Conservation (phyloP, 2,113 vertebrate species). For the Nothocercus nigrocapillus region DNA sequence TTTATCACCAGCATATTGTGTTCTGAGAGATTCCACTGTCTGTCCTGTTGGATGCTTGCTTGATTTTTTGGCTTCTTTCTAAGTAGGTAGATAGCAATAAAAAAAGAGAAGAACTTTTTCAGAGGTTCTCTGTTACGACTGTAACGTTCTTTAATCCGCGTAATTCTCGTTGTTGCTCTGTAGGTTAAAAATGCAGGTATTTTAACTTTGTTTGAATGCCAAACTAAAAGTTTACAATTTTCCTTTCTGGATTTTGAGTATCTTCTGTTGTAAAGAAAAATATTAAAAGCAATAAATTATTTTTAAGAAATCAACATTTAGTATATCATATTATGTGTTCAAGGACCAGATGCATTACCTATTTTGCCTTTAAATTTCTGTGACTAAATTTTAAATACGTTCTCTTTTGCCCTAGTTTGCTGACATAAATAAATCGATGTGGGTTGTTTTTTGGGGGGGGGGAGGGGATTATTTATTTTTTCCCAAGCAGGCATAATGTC, state of each 20-base stretch:
- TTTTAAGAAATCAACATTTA: constrained; percentile 98
- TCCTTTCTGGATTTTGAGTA: constrained; percentile 94
- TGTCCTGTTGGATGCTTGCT: constrained; percentile 81
- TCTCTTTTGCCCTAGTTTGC: constrained; percentile 77
- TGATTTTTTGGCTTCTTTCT: constrained; percentile 83
- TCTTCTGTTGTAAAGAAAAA: constrained; percentile 95
- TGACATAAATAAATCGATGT: constrained; percentile 75
- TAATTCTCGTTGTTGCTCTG: constrained; percentile 83
- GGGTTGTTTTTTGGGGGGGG: background rate
- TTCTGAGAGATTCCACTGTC: constrained; percentile 82
- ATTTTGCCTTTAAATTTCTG: constrained; percentile 87
- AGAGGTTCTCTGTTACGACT: constrained; percentile 86
- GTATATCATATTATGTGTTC: constrained; percentile 95
- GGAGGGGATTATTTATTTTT: constrained; percentile 57
- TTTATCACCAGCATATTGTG: constrained; percentile 85
- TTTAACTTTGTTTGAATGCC: constrained; percentile 97
- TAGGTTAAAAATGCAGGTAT: constrained; percentile 87
- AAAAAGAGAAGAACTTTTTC: constrained; percentile 84
- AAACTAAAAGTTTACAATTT: constrained; percentile 99
- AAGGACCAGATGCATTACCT: constrained; percentile 92
- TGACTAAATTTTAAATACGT: constrained; percentile 78
- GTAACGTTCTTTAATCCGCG: constrained; percentile 84
- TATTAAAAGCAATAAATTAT: constrained; percentile 99
- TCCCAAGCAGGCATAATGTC: constrained; percentile 59
- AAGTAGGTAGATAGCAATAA: constrained; percentile 97